A percentile compares a stretch with the other conserved stretches of the same genome.
Conservation (phyloP, 2,888 invertebrate genomes). For the Agriopis leucophaearia region DNA sequence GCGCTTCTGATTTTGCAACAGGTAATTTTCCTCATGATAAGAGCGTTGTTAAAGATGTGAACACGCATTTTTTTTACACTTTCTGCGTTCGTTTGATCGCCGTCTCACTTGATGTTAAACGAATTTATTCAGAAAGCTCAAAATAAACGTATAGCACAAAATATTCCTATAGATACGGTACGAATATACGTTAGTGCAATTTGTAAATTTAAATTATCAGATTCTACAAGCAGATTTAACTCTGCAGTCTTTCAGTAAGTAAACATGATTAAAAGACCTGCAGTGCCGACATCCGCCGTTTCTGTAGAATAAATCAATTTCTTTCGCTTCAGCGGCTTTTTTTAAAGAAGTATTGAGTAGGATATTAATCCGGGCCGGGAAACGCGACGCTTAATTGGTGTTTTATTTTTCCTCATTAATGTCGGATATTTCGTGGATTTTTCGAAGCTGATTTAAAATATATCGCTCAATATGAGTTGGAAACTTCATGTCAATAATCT, state of each 20-base stretch:
- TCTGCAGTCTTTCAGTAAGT: slow-evolving; percentile 10
- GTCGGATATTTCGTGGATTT: slow-evolving; percentile 3
- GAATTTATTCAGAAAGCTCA: too few species aligned
- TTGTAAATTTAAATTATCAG: slow-evolving; percentile 1
- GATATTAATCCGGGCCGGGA: slow-evolving; percentile 21
- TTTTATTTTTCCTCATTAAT: slow-evolving; percentile 21
- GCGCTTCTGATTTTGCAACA: too few species aligned
- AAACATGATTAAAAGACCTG: slow-evolving; percentile 20
- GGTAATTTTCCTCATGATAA: too few species aligned
- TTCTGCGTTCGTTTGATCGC: too few species aligned
- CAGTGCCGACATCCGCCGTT: slow-evolving; percentile 13
- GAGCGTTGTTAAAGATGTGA: too few species aligned
- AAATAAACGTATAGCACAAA: too few species aligned
- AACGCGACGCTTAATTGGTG: slow-evolving; percentile 26
- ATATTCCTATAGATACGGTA: background rate
- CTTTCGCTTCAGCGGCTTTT: slow-evolving; percentile 24
- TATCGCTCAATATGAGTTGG: background rate
- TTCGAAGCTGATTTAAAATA: background rate
- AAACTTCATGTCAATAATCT: background rate
- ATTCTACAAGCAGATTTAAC: slow-evolving; percentile 1
- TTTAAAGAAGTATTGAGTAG: slow-evolving; percentile 29
- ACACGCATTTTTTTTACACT: too few species aligned
- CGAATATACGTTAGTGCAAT: background rate
- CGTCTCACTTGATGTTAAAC: too few species aligned
- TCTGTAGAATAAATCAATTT: slow-evolving; percentile 32